These are phyloP conservation scores for Carcharodon carcharias DNA, from an alignment of 2,797 vertebrate species.

Conservation along the genomic window DNA sequence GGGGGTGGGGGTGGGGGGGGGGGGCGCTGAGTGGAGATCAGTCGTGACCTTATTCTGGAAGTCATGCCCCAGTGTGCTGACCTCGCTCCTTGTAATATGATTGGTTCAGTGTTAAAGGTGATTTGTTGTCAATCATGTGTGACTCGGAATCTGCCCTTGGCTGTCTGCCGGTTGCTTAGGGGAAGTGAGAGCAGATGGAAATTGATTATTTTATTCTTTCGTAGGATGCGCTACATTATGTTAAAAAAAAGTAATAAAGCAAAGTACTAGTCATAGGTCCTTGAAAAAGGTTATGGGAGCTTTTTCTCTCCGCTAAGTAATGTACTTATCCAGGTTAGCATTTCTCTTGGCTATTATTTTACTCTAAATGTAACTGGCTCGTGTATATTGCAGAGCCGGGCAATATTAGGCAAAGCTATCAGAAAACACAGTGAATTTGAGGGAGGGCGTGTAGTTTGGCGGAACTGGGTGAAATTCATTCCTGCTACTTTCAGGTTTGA, in stretches of 20 bases:
- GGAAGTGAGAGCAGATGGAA: constrained; percentile 37
- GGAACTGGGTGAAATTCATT: not conserved
- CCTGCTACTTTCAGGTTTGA: not conserved
- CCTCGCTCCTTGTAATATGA: constrained; percentile 30
- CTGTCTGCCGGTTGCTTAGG: constrained; percentile 25
- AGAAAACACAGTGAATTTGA: not conserved
- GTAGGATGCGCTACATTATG: constrained; percentile 16
- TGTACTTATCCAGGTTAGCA: constrained; percentile 5
- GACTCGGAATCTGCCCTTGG: constrained; percentile 27
- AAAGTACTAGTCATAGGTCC: not conserved
- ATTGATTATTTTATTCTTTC: constrained; percentile 37
- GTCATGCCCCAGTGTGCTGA: constrained; percentile 20
- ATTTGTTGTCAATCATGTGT: constrained; percentile 35
- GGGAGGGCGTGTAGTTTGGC: not conserved
- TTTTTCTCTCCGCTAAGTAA: not conserved
- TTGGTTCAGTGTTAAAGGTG: constrained; percentile 36
- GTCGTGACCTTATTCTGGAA: constrained; percentile 9
- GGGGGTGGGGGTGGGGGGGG: not conserved
- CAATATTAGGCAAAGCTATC: not conserved
- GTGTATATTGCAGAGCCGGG: not conserved
- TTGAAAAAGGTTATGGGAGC: constrained; percentile 9
- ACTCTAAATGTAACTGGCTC: not conserved
- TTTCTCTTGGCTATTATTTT: not conserved
- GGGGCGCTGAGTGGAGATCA: not conserved
- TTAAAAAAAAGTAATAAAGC: constrained; percentile 10